A percentile compares a stretch with the other conserved stretches of the same genome.
Evolutionary conservation across 2,797 vertebrate genomes (phyloP).

Genomic region (Peromyscus nudipes): DNA sequence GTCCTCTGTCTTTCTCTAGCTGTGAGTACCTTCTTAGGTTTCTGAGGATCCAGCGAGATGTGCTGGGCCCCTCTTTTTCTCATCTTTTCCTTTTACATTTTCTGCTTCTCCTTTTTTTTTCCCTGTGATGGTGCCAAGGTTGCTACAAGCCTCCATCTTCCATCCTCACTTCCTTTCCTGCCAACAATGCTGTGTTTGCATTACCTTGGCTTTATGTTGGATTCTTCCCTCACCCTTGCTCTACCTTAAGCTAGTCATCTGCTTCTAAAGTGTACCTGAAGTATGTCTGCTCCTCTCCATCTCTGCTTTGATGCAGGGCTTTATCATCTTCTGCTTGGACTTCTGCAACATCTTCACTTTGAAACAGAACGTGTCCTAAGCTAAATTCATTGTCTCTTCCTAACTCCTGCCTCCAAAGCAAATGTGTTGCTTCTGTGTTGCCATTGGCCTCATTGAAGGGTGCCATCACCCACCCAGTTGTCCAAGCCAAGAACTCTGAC

Average conservation of each 20-base stretch:
- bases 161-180: slow-evolving; percentile 51
- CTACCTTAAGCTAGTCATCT: not conserved
- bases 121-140: slow-evolving; percentile 22
- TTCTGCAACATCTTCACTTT: slow-evolving; percentile 58
- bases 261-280: slow-evolving; percentile 43
- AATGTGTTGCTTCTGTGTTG: slow-evolving; percentile 59
- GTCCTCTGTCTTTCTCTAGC: slow-evolving; percentile 91
- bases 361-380: slow-evolving; percentile 19
- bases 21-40: slow-evolving; percentile 88
- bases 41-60: slow-evolving; percentile 59
- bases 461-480: not conserved
- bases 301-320: slow-evolving; percentile 58
- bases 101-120: slow-evolving; percentile 56
- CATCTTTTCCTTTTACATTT: slow-evolving; percentile 54
- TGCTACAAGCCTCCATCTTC: not conserved
- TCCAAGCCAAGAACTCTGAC: slow-evolving; percentile 34
- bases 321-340: slow-evolving; percentile 35
- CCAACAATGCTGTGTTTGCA: slow-evolving; percentile 30
- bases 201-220: slow-evolving; percentile 2
- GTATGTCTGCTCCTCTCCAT: slow-evolving; percentile 59
- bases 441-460: slow-evolving; percentile 12
- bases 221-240: not conserved
- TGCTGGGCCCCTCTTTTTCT: slow-evolving; percentile 62
- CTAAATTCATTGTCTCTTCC: slow-evolving; percentile 1
- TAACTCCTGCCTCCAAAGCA: not conserved